These are phyloP conservation scores for Discoglossus pictus DNA, from an alignment of 2,797 vertebrate species.

Conservation along the genomic window DNA sequence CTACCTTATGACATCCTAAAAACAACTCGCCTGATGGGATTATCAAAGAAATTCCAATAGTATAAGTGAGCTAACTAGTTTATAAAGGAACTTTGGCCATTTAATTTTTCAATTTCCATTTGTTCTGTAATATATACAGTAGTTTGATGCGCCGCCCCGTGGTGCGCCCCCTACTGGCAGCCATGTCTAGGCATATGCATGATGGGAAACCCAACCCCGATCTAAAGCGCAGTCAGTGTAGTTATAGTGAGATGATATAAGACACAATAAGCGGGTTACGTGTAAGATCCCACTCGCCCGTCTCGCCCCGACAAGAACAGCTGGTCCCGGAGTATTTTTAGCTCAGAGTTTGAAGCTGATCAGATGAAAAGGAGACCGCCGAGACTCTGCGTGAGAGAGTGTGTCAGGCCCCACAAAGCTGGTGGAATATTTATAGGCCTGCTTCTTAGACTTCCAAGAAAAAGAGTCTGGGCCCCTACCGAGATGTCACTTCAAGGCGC, in stretches of 20 bases:
- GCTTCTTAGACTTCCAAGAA: conserved; percentile 12
- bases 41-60: too few relatives aligned
- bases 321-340: conserved; percentile 43
- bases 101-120: too few relatives aligned
- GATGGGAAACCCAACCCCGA: too few relatives aligned
- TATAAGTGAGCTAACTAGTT: too few relatives aligned
- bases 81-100: too few relatives aligned
- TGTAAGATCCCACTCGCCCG: conserved; percentile 8
- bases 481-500: conserved; percentile 31
- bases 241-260: neutral
- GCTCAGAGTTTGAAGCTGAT: conserved; percentile 43
- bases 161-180: too few relatives aligned
- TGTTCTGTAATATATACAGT: too few relatives aligned
- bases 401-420: conserved; percentile 7
- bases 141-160: too few relatives aligned
- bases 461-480: conserved; percentile 13
- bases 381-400: conserved; percentile 14
- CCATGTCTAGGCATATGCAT: too few relatives aligned
- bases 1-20: too few relatives aligned
- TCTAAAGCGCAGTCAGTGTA: neutral
- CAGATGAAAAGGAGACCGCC: conserved; percentile 32
- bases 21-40: too few relatives aligned
- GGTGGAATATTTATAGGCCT: conserved; percentile 35
- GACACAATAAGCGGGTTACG: neutral
- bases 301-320: conserved; percentile 35